These are phyloP conservation scores for Megastigmus dorsalis DNA, from an alignment of 2,888 invertebrate genomes.

Conservation along the genomic window DNA sequence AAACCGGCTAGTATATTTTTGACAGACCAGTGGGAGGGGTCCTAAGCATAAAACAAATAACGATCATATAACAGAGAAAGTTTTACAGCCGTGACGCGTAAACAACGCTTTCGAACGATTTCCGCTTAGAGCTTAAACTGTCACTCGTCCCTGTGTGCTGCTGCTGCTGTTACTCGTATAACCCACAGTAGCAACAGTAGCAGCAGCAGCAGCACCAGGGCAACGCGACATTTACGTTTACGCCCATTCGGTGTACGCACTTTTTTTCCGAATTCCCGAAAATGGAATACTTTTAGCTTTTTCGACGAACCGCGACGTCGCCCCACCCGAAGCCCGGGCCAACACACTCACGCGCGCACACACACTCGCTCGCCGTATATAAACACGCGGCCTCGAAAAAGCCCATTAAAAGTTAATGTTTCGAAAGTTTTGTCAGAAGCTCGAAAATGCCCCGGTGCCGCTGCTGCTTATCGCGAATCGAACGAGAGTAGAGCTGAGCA, in stretches of 20 bases:
- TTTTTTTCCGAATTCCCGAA: no score
- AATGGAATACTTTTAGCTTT: no score
- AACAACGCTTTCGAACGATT: slow-evolving; percentile 14
- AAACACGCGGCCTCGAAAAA: slow-evolving; percentile 5
- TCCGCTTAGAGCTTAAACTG: slow-evolving; percentile 6
- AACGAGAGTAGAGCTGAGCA: no score
- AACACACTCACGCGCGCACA: slow-evolving; percentile 22
- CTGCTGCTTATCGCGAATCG: slow-evolving; percentile 13
- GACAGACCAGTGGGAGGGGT: no score
- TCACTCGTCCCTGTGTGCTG: not conserved
- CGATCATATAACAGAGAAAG: not conserved
- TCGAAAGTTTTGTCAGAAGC: slow-evolving; percentile 19
- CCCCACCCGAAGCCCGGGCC: no score
- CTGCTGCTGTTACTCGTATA: no score
- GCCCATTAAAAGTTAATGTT: slow-evolving; percentile 36
- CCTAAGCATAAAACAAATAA: slow-evolving; percentile 13
- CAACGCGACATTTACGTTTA: slow-evolving; percentile 12
- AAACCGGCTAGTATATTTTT: not conserved
- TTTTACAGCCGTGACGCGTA: slow-evolving; percentile 12
- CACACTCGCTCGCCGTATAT: no score
- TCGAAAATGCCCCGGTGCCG: no score
- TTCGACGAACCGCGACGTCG: no score
- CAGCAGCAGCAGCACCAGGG: no score
- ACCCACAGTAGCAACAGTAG: no score
- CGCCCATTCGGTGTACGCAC: no score